Percentiles rank a stretch among this genome's conserved stretches.
These are phyloP conservation scores for Mirza zaza DNA, from an alignment of 2,113 vertebrate genomes.

Conservation along the genomic window DNA sequence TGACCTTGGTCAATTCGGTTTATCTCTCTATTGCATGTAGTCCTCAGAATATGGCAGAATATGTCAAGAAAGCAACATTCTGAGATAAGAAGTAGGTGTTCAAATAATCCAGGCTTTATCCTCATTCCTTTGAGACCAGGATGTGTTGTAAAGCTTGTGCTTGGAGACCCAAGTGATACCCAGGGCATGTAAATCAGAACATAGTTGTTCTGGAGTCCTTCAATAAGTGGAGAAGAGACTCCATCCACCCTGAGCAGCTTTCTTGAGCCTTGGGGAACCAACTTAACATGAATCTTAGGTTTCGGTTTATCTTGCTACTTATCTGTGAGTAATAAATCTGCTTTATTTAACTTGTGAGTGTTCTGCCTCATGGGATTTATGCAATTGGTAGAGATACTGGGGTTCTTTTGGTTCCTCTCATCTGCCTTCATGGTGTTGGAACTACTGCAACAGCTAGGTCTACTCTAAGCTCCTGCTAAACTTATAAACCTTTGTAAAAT, in stretches of 20 bases:
- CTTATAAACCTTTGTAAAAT: not conserved
- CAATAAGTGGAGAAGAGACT: not conserved
- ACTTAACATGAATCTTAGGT: not conserved
- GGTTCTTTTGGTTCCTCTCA: not conserved
- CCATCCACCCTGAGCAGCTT: fast-evolving
- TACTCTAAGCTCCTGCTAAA: not conserved
- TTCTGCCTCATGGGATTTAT: not conserved
- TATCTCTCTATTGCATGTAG: not conserved
- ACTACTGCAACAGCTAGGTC: not conserved
- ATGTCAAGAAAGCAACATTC: not conserved
- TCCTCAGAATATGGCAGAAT: not conserved
- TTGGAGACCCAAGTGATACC: not conserved
- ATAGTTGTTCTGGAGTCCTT: not conserved
- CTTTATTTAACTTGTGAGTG: not conserved
- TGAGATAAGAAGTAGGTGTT: not conserved
- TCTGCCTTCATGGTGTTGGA: not conserved
- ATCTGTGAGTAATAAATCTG: not conserved
- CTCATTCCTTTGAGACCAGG: not conserved
- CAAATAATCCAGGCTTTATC: not conserved
- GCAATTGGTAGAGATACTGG: not conserved
- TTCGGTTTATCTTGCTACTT: not conserved
- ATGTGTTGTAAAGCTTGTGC: too few species aligned
- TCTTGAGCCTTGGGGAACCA: not conserved
- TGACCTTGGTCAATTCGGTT: not conserved
- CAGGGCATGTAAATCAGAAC: not conserved